Evolutionary conservation across 2,113 vertebrate genomes (phyloP).

Genomic region (Apeltes quadracus): DNA sequence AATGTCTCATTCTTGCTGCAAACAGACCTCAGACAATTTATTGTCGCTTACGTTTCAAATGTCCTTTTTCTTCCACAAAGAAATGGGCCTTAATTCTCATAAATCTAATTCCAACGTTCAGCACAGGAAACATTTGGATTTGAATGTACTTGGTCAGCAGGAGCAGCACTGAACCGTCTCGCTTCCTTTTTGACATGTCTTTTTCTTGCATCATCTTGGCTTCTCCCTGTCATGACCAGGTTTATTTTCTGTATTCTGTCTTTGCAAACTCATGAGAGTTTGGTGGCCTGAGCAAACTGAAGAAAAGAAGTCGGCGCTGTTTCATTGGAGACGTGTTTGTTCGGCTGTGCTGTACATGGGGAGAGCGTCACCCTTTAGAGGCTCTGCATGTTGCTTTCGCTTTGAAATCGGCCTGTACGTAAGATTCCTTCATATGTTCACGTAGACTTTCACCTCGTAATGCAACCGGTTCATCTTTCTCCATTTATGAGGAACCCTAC

Average conservation of each 20-base stretch:
- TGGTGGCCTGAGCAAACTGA: not conserved
- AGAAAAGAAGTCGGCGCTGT: not conserved
- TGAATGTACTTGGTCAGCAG: conserved; percentile 54
- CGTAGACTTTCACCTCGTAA: not conserved
- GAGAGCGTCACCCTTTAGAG: conserved; percentile 21
- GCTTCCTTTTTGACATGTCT: conserved; percentile 55
- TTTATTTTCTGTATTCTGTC: conserved; percentile 48
- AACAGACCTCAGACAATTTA: not conserved
- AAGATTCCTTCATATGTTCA: not conserved
- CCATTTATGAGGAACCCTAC: not conserved
- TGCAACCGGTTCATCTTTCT: not conserved
- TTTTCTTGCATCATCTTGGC: conserved; percentile 59
- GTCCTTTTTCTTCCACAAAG: conserved; percentile 24
- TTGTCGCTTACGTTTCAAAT: not conserved
- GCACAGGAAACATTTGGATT: conserved; percentile 38
- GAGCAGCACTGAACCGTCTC: conserved; percentile 45
- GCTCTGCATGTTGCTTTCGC: not conserved
- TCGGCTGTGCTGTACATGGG: not conserved
- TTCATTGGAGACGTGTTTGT: not conserved
- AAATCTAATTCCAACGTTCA: conserved; percentile 21
- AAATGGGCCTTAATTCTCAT: conserved; percentile 22
- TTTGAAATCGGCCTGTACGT: conserved; percentile 5
- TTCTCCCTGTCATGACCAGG: conserved; percentile 36
- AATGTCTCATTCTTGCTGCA: conserved; percentile 10
- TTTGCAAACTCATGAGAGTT: conserved; percentile 30